Evolutionary conservation across 2,797 vertebrate genomes (phyloP).

Genomic region (Chaetophractus vellerosus): DNA sequence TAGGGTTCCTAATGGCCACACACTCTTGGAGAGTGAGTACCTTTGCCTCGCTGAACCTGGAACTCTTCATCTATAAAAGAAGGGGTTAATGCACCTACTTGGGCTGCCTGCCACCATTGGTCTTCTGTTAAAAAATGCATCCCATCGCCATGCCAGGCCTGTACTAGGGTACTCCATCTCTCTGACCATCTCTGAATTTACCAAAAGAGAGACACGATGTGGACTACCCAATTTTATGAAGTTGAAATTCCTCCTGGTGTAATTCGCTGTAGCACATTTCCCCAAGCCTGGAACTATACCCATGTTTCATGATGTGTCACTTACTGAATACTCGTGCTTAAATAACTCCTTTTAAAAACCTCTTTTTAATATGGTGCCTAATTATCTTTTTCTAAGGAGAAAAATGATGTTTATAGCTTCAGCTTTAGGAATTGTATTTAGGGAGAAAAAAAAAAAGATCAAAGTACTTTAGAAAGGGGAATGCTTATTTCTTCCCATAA

Average conservation of each 20-base stretch:
- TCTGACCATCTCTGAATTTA: neutral
- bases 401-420: constrained; percentile 65
- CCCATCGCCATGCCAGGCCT: neutral
- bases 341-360: constrained; percentile 21
- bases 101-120: too few relatives aligned
- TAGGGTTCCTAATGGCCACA: neutral
- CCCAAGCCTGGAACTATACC: neutral
- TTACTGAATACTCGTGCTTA: constrained; percentile 21
- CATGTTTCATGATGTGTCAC: neutral
- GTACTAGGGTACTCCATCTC: neutral
- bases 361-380: constrained; percentile 50
- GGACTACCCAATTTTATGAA: neutral
- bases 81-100: neutral
- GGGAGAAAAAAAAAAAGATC: neutral
- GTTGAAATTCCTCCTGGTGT: neutral
- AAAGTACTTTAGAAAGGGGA: constrained; percentile 45
- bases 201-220: neutral
- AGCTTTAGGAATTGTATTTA: constrained; percentile 39
- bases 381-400: constrained; percentile 48
- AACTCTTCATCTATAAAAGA: neutral
- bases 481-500: neutral
- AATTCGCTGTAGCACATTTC: neutral
- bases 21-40: neutral
- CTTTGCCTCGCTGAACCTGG: neutral
- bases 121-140: neutral